Evolutionary conservation across 2,113 vertebrate species (phyloP), one percentile per base, ranked within the genome.

Genomic region (Elachura formosa): DNA sequence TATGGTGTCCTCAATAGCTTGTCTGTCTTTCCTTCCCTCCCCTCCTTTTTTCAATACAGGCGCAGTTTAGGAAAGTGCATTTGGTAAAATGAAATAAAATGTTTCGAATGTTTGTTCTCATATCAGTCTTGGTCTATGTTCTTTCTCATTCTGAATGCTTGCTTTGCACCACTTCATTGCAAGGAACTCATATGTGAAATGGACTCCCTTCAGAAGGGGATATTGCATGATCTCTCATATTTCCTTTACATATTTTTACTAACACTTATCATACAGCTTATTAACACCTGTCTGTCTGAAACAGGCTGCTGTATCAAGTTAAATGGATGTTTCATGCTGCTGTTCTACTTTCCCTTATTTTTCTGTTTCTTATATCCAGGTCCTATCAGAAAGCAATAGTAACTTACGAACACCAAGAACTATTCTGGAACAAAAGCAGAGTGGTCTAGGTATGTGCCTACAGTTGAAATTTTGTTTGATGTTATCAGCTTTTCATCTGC

Each of bases 261-360:
- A 98, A 98, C 98, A 97, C 94, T 96, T 98, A 97, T 96, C 97
- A 97, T 98, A 98, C 94, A 96, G 98, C 98, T 98, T 98, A 98
- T 98, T 99, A 99, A 99, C 98, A 97, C 94, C 91, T 97, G 97
- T 98, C 97, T 98, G 97, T 98, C 97, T 98, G 97, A 97, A 98
- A 98, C 97, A 97, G 98, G 97, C 92, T 96, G 93, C 96, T 97
- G 96, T 98, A 96, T 98, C 96, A 96, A 95, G 82, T 94, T 93
- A 97, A 95, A 79, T 97, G 97, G 94, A 94, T 48, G 6, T 93
- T 86, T 85, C 21, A 74, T 81, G 74, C 84, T 90, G 73, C 81
- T 85, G 59, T 93, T 79, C 84, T 96, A 59, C 83, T 95, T 94
- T 74, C 76, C 90, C 96, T 97, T 97, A 98, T 96, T 96, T 96